phyloP scores from a whole-genome alignment of 2,797 vertebrate genomes.

The Yasuhikotakia modesta region DNA sequence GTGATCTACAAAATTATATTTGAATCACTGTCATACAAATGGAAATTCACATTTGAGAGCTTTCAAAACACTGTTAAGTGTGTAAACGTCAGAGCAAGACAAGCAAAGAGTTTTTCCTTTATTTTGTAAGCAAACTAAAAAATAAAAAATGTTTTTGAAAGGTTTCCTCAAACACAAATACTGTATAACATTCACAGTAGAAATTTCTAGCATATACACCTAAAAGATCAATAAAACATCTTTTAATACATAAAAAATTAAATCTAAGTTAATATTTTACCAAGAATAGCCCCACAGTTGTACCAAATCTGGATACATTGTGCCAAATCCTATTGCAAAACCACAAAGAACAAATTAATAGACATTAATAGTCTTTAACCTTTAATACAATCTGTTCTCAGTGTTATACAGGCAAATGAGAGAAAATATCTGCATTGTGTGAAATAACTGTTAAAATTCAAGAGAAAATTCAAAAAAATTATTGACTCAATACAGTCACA shows the following conservation, averaged over 20 bases:
- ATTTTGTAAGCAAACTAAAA: neutral
- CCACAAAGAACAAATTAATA: constrained; percentile 71
- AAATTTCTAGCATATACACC: constrained; percentile 1
- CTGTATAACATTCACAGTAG: constrained; percentile 25
- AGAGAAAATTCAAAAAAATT: constrained; percentile 62
- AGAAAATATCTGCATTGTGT: constrained; percentile 62
- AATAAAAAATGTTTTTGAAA: constrained; percentile 1
- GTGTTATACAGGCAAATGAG: constrained; percentile 51
- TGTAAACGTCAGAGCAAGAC: neutral
- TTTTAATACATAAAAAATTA: constrained; percentile 13
- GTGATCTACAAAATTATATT: constrained; percentile 14
- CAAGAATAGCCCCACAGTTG: constrained; percentile 3
- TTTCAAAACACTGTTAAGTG: constrained; percentile 12
- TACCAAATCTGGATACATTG: constrained; percentile 52
- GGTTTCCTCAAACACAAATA: constrained; percentile 19
- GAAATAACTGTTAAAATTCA: constrained; percentile 37
- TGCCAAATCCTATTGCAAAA: constrained; percentile 44
- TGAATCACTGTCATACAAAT: neutral
- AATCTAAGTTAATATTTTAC: neutral
- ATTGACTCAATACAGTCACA: constrained; percentile 58
- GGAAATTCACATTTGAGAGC: constrained; percentile 18
- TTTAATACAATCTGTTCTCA: constrained; percentile 58
- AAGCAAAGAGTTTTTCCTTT: constrained; percentile 14
- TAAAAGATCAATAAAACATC: constrained; percentile 63
- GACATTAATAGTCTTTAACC: constrained; percentile 59